A percentile compares a stretch with the other conserved stretches of the same genome.
Conservation (phyloP, 2,113 vertebrate genomes). For the Tautogolabrus adspersus region DNA sequence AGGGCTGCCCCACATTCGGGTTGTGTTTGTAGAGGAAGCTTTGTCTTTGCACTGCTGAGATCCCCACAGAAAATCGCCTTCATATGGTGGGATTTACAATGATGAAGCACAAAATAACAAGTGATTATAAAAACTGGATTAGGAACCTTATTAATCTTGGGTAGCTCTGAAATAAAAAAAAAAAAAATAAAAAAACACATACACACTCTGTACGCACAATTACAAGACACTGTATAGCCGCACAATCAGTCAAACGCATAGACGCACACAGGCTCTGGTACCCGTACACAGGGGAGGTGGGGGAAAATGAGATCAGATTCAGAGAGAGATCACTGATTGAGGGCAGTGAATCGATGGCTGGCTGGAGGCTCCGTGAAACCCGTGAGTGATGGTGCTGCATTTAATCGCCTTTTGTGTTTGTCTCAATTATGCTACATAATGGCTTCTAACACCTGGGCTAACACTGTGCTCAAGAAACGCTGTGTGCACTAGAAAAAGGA, state of each 20-base stretch:
- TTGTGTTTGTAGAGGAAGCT: constrained; percentile 24
- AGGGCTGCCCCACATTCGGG: constrained; percentile 16
- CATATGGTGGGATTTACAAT: constrained; percentile 48
- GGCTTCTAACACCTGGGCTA: constrained; percentile 79
- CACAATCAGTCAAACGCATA: constrained; percentile 61
- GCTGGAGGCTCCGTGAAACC: constrained; percentile 76
- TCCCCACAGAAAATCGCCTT: constrained; percentile 9
- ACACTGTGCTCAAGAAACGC: constrained; percentile 64
- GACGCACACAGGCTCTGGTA: constrained; percentile 23
- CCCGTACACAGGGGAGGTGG: constrained; percentile 51
- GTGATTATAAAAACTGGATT: constrained; percentile 59
- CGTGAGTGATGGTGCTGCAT: constrained; percentile 82
- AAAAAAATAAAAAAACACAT: not conserved
- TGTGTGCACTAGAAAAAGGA: constrained; percentile 55
- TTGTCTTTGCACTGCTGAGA: constrained; percentile 22
- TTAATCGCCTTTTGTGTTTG: constrained; percentile 84
- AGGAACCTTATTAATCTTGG: constrained; percentile 47
- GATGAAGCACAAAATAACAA: constrained; percentile 38
- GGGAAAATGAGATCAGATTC: constrained; percentile 77
- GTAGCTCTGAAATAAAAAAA: constrained; percentile 13
- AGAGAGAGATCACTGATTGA: constrained; percentile 86
- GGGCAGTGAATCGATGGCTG: constrained; percentile 84
- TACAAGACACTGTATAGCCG: constrained; percentile 29
- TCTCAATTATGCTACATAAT: constrained; percentile 85
- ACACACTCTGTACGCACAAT: not conserved